Evolutionary conservation across 1,140 invertebrate species (phyloP), one percentile per base, ranked within the genome.

Genomic region (Streblospio benedicti): DNA sequence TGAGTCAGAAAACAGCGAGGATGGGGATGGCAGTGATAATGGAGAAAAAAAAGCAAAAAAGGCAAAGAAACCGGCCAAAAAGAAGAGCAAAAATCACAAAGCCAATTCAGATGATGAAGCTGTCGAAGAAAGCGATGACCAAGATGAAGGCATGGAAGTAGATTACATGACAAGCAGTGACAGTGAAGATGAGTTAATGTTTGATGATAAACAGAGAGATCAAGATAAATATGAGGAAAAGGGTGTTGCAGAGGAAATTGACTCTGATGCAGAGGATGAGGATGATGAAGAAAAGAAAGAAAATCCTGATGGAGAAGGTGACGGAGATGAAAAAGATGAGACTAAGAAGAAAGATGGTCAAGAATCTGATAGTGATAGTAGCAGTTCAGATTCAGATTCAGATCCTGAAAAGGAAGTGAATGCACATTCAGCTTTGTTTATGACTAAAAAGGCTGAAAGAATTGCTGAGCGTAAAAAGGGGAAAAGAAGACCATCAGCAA

Each of bases 101-200:
- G 83, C 62, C 85, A 90, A 94, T 68, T 85, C 71, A 59, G 72
- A 79, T 66, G 77, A 88, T 66, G 91, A 93, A 71, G 91, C 91
- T 0, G 83, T 90, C 54, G 93, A 97, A 76, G 93, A 97, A 75
- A 95, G 91, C 70, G 93, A 96, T 79, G 93, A 96, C 76, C 93
- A 93, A 0, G 93, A 97, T 76, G 93, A 97, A 81, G 92, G 92
- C 0, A 78, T 88, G 62, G 93, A 97, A 80, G 75, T 83, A 6
- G 81, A 83, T 67, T 83, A 83, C 65, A 82, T 82, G 60, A 77
- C 81, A 9, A 72, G 71, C 53, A 68, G 70, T 41, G 67, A 69
- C 44, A 75, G 74, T 69, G 73, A 51, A 58, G 38, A 53, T 49
- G 44, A 18, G 9, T 41, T 60, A 33, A 27, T 38, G 31, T 4